Percentiles rank a stretch among this genome's conserved stretches.
phyloP scores from a whole-genome alignment of 2,113 vertebrate species.

The Shinisaurus crocodilurus region DNA sequence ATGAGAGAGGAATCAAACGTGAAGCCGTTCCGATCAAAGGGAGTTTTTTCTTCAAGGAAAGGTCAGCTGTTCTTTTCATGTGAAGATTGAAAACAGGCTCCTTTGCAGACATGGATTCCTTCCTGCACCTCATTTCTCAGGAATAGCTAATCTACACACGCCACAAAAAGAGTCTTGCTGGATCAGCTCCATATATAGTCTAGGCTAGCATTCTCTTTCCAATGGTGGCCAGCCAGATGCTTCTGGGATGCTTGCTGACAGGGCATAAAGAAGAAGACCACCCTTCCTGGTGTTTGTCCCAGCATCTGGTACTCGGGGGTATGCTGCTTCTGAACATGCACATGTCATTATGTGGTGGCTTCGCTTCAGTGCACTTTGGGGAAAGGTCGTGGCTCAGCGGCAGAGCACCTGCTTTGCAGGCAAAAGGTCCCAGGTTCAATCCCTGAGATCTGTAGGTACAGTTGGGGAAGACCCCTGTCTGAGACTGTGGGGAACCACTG shows the following conservation, averaged over 20 bases:
- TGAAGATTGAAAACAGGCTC: constrained; percentile 12
- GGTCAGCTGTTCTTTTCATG: neutral
- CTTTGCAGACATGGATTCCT: neutral
- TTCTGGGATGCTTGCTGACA: neutral
- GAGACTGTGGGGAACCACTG: too few species aligned
- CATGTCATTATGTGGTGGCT: neutral
- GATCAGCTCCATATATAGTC: neutral
- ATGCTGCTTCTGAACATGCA: neutral
- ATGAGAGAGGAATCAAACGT: neutral
- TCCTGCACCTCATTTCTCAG: neutral
- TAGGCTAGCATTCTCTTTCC: neutral
- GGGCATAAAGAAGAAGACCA: neutral
- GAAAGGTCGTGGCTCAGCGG: neutral
- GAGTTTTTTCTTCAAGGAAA: neutral
- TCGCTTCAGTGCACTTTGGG: neutral
- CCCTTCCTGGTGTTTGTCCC: neutral
- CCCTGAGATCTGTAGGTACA: too few species aligned
- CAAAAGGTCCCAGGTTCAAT: too few species aligned
- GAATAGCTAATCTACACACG: neutral
- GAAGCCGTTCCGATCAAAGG: constrained; percentile 7
- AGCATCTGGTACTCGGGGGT: neutral
- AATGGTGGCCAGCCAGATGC: neutral
- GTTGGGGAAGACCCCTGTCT: too few species aligned
- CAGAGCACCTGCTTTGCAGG: too few species aligned
- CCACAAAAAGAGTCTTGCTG: neutral